Conservation (phyloP, 2,888 invertebrate species). For the Trachelus tabidus region DNA sequence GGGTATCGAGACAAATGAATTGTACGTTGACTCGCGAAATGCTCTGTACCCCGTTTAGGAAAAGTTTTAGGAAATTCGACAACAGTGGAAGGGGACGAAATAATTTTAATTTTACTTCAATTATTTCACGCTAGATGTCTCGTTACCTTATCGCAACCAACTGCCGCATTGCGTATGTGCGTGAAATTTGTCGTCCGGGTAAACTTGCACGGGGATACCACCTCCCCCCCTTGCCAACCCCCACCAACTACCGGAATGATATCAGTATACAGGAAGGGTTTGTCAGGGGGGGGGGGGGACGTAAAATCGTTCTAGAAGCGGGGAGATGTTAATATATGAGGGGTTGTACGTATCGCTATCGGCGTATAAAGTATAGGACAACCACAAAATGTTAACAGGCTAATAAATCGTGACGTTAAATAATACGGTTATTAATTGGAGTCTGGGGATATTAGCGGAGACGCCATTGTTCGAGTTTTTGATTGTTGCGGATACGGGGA, state of each 20-base stretch:
- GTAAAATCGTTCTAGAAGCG: background rate
- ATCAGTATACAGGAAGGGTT: background rate
- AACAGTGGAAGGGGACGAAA: too few species aligned
- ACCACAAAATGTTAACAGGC: constrained; percentile 10
- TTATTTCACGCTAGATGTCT: background rate
- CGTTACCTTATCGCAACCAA: background rate
- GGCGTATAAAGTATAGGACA: background rate
- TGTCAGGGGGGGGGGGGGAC: background rate
- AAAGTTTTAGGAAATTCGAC: too few species aligned
- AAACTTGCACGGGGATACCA: background rate
- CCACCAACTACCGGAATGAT: background rate
- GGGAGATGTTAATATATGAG: background rate
- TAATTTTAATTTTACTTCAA: background rate
- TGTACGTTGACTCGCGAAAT: too few species aligned
- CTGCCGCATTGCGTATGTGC: background rate
- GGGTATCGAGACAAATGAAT: background rate
- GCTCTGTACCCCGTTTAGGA: fast-evolving
- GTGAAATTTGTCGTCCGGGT: background rate
- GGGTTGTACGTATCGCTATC: background rate
- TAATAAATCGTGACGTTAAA: constrained; percentile 30
- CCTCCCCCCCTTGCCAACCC: background rate
- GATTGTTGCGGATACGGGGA: background rate
- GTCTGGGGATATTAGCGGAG: constrained; percentile 46
- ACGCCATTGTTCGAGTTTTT: background rate
- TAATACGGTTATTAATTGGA: constrained; percentile 46